phyloP scores from a whole-genome alignment of 2,797 vertebrate species.

The Gallinago solitaria region DNA sequence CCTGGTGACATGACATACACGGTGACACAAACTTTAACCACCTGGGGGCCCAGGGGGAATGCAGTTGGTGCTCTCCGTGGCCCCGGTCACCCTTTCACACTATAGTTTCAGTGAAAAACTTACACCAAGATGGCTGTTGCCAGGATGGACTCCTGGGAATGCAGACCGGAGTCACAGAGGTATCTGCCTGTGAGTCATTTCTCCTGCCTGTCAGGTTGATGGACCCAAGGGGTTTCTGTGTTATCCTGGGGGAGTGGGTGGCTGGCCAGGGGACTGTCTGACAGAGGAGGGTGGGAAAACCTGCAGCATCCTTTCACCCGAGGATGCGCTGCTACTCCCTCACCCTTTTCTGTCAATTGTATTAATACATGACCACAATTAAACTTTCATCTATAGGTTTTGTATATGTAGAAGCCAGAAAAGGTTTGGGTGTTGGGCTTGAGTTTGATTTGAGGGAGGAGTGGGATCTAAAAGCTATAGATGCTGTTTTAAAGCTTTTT shows the following conservation, averaged over 20 bases:
- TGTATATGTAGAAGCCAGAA: not conserved
- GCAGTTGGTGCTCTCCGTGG: rapidly evolving
- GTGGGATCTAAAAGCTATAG: slow-evolving; percentile 6
- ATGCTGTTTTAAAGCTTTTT: slow-evolving; percentile 13
- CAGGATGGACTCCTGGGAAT: not conserved
- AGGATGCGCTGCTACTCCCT: not conserved
- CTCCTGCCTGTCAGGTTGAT: not conserved
- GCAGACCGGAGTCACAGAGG: not conserved
- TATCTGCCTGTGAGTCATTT: not conserved
- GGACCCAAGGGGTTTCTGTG: not conserved
- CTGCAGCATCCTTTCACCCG: not conserved
- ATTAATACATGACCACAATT: not conserved
- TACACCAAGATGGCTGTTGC: not conserved
- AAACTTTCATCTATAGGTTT: not conserved
- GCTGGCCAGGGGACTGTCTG: not conserved
- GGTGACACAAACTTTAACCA: not conserved
- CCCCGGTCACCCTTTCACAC: not conserved
- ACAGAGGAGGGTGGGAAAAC: not conserved
- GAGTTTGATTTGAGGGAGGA: not conserved
- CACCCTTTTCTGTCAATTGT: not conserved
- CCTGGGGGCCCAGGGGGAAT: not conserved
- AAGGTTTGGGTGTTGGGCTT: not conserved
- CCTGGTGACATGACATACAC: not conserved
- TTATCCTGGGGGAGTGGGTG: not conserved
- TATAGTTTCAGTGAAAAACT: not conserved